Base-by-base conservation (phyloP, 1,140 invertebrate genomes). In the Drosophila melanica region DNA sequence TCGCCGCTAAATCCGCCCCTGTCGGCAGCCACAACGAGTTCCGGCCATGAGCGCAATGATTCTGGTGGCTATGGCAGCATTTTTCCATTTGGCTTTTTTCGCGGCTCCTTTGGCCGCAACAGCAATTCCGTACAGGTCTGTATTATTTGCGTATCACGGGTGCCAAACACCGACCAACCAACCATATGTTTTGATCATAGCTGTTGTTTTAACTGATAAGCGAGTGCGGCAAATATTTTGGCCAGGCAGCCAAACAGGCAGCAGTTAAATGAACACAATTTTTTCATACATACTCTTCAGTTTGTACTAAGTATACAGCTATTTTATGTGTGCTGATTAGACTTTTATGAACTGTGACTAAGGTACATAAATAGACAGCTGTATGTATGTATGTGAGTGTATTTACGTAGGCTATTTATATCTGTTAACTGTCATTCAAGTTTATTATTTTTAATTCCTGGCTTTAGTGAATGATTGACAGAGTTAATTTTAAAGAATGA, bases 1-100 rank as follows among this genome's bases (percentile, higher is more conserved):
- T 91, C 90, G 18, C 90, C 90, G 1, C 44, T 91, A 12, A 91
- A 91, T 74, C 90, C 90, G 7, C 70, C 76, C 14, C 12, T 35
- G 4, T 50, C 79, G 0, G 63, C 54, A 0, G 66, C 70, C n/a
- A 76, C 77, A 16, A 76, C 73, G 16, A 55, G 42, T 27, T 60
- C 68, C 33, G 67, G 75, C 44, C 77, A 78, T 20, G 64, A 79
- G 37, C 71, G 82, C 5, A 55, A 59, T 42, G 90, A 85, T 65
- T 80, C 84, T 6, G 67, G 75, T 23, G 75, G 81, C 57, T 91
- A 91, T 63, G 90, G 90, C 18, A 91, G 90, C 71, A 82, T 91
- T 50, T 91, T 91, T 67, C 87, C 90, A 33, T 91, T 91, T 54
- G 90, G 90, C 3, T 77, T 91, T 12, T 69, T 91, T 37, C 81